Conservation (phyloP, 2,797 vertebrate species). For the Esox lucius region DNA sequence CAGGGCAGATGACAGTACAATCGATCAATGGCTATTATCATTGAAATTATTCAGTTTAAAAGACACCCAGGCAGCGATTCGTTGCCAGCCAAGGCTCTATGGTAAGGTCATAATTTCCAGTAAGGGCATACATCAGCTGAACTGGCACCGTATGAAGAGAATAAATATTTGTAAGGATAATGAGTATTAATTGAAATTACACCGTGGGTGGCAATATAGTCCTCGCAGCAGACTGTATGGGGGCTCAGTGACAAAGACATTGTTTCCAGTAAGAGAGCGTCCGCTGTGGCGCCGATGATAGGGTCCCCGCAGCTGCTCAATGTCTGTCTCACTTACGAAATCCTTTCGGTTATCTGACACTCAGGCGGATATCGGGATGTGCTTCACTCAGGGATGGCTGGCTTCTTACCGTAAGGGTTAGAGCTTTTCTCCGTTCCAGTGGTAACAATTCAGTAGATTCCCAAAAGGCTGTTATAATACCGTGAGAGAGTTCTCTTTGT, state of each 20-base stretch:
- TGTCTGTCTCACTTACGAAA: neutral
- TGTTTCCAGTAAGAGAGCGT: too few relatives aligned
- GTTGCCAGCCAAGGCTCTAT: neutral
- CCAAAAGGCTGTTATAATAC: neutral
- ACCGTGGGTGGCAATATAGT: too few relatives aligned
- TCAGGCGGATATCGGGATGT: neutral
- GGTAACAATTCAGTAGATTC: neutral
- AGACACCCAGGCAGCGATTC: slow-evolving; percentile 16
- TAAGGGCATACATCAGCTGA: slow-evolving; percentile 8
- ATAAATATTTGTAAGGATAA: too few relatives aligned
- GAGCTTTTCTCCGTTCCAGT: neutral
- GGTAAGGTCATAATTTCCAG: slow-evolving; percentile 29
- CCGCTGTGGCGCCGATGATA: slow-evolving; percentile 18
- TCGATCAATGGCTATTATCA: neutral
- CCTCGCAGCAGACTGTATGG: too few relatives aligned
- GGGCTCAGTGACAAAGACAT: too few relatives aligned
- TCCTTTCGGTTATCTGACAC: neutral
- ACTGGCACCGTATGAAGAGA: too few relatives aligned
- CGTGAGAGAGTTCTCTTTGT: neutral
- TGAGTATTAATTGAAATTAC: too few relatives aligned
- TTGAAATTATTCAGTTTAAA: neutral
- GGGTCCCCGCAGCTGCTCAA: neutral
- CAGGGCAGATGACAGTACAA: slow-evolving; percentile 7
- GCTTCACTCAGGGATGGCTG: neutral
- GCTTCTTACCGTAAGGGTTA: neutral